Evolutionary conservation across 2,113 vertebrate genomes (phyloP).

Genomic region (Sceloporus tristichus): DNA sequence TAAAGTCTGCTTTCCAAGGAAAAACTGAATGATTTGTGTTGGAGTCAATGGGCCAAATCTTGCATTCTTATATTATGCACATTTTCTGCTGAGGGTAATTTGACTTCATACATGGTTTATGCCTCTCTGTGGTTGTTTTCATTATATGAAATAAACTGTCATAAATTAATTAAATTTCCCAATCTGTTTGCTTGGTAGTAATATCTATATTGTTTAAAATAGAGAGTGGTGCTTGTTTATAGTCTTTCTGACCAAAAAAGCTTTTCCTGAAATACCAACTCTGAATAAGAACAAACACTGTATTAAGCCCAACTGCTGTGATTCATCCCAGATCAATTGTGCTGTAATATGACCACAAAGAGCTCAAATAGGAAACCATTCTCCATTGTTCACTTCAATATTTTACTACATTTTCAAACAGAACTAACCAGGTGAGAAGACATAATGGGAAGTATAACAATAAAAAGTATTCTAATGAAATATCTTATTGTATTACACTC

Average conservation of each 20-base stretch:
- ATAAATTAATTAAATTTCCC: constrained; percentile 25
- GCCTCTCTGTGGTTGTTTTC: background rate
- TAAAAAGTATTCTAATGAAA: background rate
- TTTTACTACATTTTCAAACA: background rate
- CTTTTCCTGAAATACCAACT: background rate
- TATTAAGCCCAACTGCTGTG: background rate
- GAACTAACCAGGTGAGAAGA: background rate
- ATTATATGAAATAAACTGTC: constrained; percentile 14
- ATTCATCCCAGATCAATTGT: background rate
- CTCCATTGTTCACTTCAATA: background rate
- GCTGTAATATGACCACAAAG: background rate
- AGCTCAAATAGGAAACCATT: background rate
- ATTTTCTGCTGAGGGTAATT: constrained; percentile 8
- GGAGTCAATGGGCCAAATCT: constrained; percentile 15
- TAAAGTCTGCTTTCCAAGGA: background rate
- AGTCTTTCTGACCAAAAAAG: background rate
- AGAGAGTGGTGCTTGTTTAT: constrained; percentile 10
- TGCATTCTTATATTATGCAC: constrained; percentile 14
- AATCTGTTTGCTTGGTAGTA: constrained; percentile 34
- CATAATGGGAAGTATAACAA: background rate
- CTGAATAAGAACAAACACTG: background rate
- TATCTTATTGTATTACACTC: too few relatives aligned
- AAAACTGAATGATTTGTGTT: constrained; percentile 1
- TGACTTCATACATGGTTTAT: fast-evolving
- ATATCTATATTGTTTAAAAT: constrained; percentile 31